phyloP scores from a whole-genome alignment of 2,113 vertebrate species.

The Carettochelys insculpta region DNA sequence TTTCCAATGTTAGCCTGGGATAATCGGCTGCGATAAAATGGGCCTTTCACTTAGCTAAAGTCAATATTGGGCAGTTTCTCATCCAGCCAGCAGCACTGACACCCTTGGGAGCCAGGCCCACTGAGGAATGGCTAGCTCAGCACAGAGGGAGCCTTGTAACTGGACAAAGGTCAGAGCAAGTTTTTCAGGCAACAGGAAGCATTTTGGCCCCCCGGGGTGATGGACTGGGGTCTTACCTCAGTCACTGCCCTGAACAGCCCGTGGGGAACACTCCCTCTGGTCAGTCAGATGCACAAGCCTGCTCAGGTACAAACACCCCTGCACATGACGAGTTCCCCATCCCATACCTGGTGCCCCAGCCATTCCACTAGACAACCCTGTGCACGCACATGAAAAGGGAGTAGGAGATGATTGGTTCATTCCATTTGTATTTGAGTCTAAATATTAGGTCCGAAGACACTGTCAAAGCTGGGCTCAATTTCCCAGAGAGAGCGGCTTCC shows the following conservation, averaged over 20 bases:
- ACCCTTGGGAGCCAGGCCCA: background rate
- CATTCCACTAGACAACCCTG: background rate
- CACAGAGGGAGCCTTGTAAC: background rate
- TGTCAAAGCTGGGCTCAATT: background rate
- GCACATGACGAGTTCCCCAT: background rate
- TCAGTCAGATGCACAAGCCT: background rate
- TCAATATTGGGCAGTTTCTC: background rate
- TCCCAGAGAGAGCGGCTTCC: background rate
- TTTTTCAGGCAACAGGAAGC: background rate
- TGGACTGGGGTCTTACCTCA: background rate
- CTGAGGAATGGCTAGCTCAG: background rate
- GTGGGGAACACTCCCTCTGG: background rate
- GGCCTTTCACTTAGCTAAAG: background rate
- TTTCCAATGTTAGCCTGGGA: conserved; percentile 10
- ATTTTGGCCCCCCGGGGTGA: background rate
- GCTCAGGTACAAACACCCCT: background rate
- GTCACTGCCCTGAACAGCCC: background rate
- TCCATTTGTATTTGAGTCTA: background rate
- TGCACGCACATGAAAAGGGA: background rate
- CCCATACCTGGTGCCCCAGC: background rate
- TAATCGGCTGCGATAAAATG: background rate
- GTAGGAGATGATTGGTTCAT: background rate
- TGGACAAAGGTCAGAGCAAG: background rate
- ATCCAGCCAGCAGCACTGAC: background rate
- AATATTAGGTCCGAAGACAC: background rate